Base-by-base conservation (phyloP, 2,113 vertebrate species). In the Condylura cristata region DNA sequence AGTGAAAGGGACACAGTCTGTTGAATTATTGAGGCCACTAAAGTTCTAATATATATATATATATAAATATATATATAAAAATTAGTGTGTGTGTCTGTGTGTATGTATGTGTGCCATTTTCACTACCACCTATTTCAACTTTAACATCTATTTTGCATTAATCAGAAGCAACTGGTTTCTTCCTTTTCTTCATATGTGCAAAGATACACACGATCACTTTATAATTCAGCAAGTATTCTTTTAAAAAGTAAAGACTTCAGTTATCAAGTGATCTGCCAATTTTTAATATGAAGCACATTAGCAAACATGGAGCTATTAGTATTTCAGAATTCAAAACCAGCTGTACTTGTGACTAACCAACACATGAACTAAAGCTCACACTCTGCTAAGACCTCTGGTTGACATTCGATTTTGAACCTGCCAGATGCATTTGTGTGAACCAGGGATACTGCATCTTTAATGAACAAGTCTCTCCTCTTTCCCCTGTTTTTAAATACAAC, bases 361-460 rank as follows among this genome's bases (percentile, higher is more conserved):
- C 98, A 98, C 97, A 97, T 98, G 97, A 98, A 98, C 97, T 98
- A 97, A 98, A 97, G 95, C 98, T 98, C 98, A 97, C 98, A 98
- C 98, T 98, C 98, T 97, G 98, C 98, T 98, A 97, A 98, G 98
- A 98, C 98, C 98, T 98, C 98, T 98, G 98, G 98, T 98, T 98
- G 98, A 98, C 98, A 98, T 98, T 98, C 97, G 98, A 98, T 98
- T 98, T 98, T 98, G 98, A 98, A 98, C 98, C 98, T 98, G 98
- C 98, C 98, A 98, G 98, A 98, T 98, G 98, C 97, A 97, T 98
- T 98, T 98, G 98, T 98, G 98, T 97, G 98, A 98, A 98, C 98
- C 98, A 97, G 97, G 97, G 97, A 98, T 98, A 96, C 98, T 98
- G 98, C 98, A 98, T 98, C 98, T 98, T 98, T 98, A 98, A 98